Evolutionary conservation across 2,888 invertebrate species (phyloP).

Genomic region (Steinernema scapterisci): DNA sequence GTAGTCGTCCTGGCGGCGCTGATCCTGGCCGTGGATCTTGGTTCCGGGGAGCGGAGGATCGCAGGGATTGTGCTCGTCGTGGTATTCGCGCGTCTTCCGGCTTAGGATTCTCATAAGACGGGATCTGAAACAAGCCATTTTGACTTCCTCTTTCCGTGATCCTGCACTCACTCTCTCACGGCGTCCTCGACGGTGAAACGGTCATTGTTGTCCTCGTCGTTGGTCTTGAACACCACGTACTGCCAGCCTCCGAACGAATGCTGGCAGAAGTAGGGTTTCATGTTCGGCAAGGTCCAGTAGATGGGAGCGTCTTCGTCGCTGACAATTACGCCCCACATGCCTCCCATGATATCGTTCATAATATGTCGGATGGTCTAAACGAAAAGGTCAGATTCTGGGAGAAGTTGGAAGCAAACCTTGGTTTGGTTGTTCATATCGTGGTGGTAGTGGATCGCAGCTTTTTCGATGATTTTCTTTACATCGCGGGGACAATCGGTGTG

Average conservation of each 20-base stretch:
- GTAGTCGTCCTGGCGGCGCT: background rate
- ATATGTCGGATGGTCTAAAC: background rate
- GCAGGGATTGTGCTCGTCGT: slow-evolving; percentile 23
- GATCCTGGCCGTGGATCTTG: background rate
- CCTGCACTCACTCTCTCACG: background rate
- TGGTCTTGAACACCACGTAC: slow-evolving; percentile 15
- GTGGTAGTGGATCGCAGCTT: background rate
- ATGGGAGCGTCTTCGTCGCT: slow-evolving; percentile 2
- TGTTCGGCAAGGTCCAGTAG: background rate
- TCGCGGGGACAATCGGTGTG: background rate
- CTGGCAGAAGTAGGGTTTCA: background rate
- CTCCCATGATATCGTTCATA: slow-evolving; percentile 6
- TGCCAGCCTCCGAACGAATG: background rate
- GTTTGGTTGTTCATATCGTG: slow-evolving; percentile 3
- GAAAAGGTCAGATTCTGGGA: background rate
- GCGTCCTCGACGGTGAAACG: background rate
- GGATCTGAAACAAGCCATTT: background rate
- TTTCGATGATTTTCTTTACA: background rate
- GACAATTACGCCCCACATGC: slow-evolving; percentile 6
- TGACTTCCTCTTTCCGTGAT: too few species aligned
- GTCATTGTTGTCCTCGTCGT: background rate
- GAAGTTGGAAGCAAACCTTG: background rate
- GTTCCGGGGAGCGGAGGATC: slow-evolving; percentile 16
- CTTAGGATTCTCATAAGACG: slow-evolving; percentile 8
- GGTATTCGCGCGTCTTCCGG: slow-evolving; percentile 12